Percentiles rank a stretch among this genome's conserved stretches.
phyloP scores from a whole-genome alignment of 1,140 invertebrate species.

The Lethrus apterus region DNA sequence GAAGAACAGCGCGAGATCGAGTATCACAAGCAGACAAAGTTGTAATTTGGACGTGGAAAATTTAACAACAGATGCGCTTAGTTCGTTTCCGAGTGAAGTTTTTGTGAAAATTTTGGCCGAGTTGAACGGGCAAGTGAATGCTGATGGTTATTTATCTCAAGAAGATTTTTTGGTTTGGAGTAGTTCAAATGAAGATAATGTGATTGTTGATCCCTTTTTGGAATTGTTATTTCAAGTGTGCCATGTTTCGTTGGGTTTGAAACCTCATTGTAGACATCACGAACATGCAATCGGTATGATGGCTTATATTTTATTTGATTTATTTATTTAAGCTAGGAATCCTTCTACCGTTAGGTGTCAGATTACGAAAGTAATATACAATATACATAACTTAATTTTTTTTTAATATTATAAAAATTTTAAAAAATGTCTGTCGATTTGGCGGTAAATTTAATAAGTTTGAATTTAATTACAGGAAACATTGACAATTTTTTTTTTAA shows the following conservation, averaged over 20 bases:
- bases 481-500: no score
- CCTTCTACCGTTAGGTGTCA: neutral
- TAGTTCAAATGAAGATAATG: slow-evolving; percentile 48
- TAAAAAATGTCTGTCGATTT: no score
- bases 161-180: slow-evolving; percentile 84
- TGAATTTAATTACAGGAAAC: no score
- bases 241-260: slow-evolving; percentile 78
- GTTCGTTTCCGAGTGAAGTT: slow-evolving; percentile 13
- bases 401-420: no score
- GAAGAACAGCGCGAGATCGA: slow-evolving; percentile 3
- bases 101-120: slow-evolving; percentile 33
- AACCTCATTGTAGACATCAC: slow-evolving; percentile 68
- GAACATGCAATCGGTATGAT: slow-evolving; percentile 65
- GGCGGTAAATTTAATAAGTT: no score
- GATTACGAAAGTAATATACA: no score
- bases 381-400: no score
- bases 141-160: slow-evolving; percentile 46
- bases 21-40: neutral
- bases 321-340: neutral
- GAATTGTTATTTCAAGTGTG: slow-evolving; percentile 79
- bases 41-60: slow-evolving; percentile 2
- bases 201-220: slow-evolving; percentile 63
- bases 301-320: slow-evolving; percentile 1
- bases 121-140: slow-evolving; percentile 36
- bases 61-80: neutral